Conservation (phyloP, 2,113 vertebrate genomes). For the Jaculus jaculus region DNA sequence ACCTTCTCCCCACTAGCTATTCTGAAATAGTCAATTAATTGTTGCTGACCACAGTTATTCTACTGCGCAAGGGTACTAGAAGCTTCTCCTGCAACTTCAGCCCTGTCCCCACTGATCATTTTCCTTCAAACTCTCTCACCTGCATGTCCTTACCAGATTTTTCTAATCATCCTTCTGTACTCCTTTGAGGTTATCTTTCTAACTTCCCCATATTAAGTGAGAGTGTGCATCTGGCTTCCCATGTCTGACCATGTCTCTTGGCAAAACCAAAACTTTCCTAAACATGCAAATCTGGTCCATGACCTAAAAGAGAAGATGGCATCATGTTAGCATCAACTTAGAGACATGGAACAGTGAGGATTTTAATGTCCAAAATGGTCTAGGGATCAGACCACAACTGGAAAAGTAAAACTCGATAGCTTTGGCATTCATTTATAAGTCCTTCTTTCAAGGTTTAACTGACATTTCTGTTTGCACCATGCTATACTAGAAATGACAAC, state of each 20-base stretch:
- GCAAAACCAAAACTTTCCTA: background rate
- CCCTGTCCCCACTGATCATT: background rate
- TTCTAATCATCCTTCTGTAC: background rate
- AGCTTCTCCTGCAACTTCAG: background rate
- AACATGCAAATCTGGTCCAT: background rate
- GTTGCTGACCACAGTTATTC: background rate
- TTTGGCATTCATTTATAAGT: background rate
- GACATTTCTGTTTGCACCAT: background rate
- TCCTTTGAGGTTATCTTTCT: background rate
- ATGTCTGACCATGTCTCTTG: background rate
- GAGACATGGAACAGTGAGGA: background rate
- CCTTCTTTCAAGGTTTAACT: background rate
- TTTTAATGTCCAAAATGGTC: background rate
- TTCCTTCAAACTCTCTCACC: background rate
- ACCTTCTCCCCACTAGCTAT: background rate
- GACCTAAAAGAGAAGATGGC: background rate
- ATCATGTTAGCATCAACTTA: no score
- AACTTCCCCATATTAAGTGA: background rate
- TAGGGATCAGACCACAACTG: background rate
- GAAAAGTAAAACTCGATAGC: background rate
- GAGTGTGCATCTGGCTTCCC: background rate
- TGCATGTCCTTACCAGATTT: background rate
- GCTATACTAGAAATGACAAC: background rate
- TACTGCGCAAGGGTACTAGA: background rate
- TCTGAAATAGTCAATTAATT: background rate